phyloP scores from a whole-genome alignment of 1,140 invertebrate genomes.

The Apocrypta bakeri region DNA sequence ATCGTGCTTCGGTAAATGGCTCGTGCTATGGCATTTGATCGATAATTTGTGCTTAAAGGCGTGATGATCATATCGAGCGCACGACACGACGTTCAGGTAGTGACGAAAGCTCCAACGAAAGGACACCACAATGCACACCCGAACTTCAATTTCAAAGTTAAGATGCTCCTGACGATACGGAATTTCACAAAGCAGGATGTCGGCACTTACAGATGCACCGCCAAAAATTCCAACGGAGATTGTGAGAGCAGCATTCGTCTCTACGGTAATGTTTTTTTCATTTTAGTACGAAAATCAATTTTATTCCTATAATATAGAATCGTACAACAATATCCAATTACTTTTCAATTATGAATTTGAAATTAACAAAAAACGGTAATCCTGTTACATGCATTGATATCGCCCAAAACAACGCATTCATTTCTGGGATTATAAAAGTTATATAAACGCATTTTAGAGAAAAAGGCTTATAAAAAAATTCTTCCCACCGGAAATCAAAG shows the following conservation, averaged over 20 bases:
- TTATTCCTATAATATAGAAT: too few relatives aligned
- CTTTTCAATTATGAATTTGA: too few relatives aligned
- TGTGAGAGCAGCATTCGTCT: conserved; percentile 91
- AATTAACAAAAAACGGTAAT: too few relatives aligned
- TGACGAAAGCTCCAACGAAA: conserved; percentile 77
- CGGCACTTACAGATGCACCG: conserved; percentile 90
- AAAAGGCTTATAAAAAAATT: neutral
- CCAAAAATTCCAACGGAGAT: conserved; percentile 93
- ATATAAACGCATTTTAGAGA: neutral
- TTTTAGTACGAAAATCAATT: too few relatives aligned
- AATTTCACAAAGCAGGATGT: conserved; percentile 86
- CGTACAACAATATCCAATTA: too few relatives aligned
- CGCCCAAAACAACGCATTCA: too few relatives aligned
- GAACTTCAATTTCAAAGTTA: conserved; percentile 80
- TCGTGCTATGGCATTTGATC: conserved; percentile 6
- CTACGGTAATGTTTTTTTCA: conserved; percentile 81
- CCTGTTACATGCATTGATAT: too few relatives aligned
- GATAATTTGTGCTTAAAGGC: conserved; percentile 70
- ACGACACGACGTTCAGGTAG: conserved; percentile 87
- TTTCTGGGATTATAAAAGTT: neutral
- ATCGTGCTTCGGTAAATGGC: neutral
- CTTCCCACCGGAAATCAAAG: neutral
- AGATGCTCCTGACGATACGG: conserved; percentile 88
- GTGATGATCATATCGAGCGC: conserved; percentile 88
- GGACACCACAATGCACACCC: neutral